Percentiles rank a stretch among this genome's conserved stretches.
These are phyloP conservation scores for Sympetrum striolatum DNA, from an alignment of 2,888 invertebrate genomes.

Conservation along the genomic window DNA sequence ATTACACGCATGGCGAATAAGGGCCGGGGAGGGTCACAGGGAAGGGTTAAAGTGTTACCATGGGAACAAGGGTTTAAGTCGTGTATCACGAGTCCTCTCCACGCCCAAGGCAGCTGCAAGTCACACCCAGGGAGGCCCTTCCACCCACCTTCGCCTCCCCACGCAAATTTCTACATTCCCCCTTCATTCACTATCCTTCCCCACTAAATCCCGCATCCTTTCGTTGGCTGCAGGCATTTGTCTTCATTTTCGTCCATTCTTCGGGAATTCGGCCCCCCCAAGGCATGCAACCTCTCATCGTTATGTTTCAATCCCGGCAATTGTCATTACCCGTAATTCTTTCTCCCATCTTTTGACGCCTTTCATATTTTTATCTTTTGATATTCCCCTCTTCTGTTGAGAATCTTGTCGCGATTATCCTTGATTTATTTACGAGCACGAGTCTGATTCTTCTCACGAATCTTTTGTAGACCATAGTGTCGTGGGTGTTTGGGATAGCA, in stretches of 20 bases:
- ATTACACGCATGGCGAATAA: not conserved
- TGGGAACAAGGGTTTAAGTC: conserved; percentile 25
- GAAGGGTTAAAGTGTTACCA: not conserved
- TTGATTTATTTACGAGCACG: no score
- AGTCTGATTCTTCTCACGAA: no score
- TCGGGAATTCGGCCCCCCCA: not conserved
- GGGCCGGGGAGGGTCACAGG: not conserved
- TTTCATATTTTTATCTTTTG: not conserved
- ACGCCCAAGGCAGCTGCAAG: not conserved
- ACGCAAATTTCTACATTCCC: not conserved
- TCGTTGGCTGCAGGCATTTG: not conserved
- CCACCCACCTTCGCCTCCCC: not conserved
- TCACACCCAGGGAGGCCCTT: not conserved
- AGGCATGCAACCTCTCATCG: not conserved
- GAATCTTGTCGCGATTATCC: not conserved
- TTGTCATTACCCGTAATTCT: not conserved
- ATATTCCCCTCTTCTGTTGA: not conserved
- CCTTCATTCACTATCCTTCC: not conserved
- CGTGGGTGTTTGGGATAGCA: no score
- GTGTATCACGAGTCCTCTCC: conserved; percentile 7
- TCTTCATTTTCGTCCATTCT: not conserved
- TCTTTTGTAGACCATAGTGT: no score
- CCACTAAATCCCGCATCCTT: not conserved
- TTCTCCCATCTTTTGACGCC: not conserved
- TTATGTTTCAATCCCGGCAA: not conserved